These are phyloP conservation scores for Gymnocephalus cernua DNA, from an alignment of 2,113 vertebrate genomes.

Conservation along the genomic window DNA sequence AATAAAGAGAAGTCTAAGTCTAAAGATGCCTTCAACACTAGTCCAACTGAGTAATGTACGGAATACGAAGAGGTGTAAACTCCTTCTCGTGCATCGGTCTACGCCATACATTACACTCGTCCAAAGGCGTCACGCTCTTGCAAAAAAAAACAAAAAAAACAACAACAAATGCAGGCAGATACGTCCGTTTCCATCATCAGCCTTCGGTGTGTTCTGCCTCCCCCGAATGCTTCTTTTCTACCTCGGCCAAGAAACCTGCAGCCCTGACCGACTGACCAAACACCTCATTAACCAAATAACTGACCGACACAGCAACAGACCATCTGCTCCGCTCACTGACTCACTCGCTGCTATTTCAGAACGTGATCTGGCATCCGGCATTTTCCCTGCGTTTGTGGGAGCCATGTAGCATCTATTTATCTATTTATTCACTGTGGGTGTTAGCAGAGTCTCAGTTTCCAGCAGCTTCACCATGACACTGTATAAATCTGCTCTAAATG, in stretches of 20 bases:
- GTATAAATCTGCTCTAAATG: constrained; percentile 57
- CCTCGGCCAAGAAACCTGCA: not conserved
- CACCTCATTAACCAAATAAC: constrained; percentile 35
- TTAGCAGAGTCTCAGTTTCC: constrained; percentile 18
- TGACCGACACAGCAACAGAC: constrained; percentile 21
- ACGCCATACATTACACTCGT: no score
- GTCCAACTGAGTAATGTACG: no score
- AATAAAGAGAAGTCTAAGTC: no score
- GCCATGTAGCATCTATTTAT: constrained; percentile 33
- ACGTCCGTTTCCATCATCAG: not conserved
- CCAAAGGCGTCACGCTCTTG: no score
- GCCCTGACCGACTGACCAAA: not conserved
- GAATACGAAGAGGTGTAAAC: not conserved
- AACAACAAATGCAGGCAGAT: not conserved
- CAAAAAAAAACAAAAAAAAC: no score
- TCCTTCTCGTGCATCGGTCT: no score
- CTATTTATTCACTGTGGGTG: constrained; percentile 39
- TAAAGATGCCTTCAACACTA: no score
- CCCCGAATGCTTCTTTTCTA: not conserved
- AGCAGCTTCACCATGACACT: constrained; percentile 45
- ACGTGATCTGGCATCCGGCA: not conserved
- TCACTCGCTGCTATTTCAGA: not conserved
- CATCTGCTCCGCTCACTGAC: constrained; percentile 36
- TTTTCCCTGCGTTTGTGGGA: not conserved
- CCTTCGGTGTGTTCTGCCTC: not conserved